phyloP scores from a whole-genome alignment of 2,888 invertebrate species.

The Gnatocerus cornutus region DNA sequence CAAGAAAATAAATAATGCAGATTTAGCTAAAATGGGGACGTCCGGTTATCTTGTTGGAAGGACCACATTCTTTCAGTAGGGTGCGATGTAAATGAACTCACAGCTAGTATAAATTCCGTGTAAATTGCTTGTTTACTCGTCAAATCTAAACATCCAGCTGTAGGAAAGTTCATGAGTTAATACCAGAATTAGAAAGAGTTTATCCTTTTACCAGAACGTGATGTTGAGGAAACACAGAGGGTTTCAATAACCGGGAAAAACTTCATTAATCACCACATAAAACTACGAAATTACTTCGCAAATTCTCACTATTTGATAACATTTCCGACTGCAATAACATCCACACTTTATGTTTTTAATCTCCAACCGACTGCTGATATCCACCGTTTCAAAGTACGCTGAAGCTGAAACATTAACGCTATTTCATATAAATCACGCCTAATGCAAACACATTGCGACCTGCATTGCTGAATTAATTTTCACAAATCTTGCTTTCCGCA shows the following conservation, averaged over 20 bases:
- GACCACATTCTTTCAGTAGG: slow-evolving; percentile 35
- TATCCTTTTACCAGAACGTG: slow-evolving; percentile 25
- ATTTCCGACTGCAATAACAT: slow-evolving; percentile 21
- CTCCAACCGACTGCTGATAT: slow-evolving; percentile 2
- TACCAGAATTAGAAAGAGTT: slow-evolving; percentile 21
- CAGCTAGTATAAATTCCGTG: slow-evolving; percentile 38
- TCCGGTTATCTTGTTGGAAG: not conserved
- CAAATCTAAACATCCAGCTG: slow-evolving; percentile 43
- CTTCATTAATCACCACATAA: slow-evolving; percentile 10
- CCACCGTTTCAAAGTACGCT: slow-evolving; percentile 20
- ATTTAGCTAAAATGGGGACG: slow-evolving; percentile 17
- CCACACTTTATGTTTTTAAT: slow-evolving; percentile 20
- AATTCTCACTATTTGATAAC: slow-evolving; percentile 4
- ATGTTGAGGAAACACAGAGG: slow-evolving; percentile 23
- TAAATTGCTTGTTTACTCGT: slow-evolving; percentile 48
- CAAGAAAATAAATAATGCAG: slow-evolving; percentile 22
- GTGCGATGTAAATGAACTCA: slow-evolving; percentile 44
- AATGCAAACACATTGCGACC: slow-evolving; percentile 21
- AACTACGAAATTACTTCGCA: not conserved
- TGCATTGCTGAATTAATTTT: no score
- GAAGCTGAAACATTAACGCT: slow-evolving; percentile 24
- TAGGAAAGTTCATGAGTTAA: slow-evolving; percentile 32
- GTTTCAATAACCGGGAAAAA: slow-evolving; percentile 25
- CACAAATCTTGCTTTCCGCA: not conserved
- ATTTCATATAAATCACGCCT: slow-evolving; percentile 31